These are phyloP conservation scores for Drosophila prolongata DNA, from an alignment of 2,888 invertebrate genomes.

Conservation along the genomic window DNA sequence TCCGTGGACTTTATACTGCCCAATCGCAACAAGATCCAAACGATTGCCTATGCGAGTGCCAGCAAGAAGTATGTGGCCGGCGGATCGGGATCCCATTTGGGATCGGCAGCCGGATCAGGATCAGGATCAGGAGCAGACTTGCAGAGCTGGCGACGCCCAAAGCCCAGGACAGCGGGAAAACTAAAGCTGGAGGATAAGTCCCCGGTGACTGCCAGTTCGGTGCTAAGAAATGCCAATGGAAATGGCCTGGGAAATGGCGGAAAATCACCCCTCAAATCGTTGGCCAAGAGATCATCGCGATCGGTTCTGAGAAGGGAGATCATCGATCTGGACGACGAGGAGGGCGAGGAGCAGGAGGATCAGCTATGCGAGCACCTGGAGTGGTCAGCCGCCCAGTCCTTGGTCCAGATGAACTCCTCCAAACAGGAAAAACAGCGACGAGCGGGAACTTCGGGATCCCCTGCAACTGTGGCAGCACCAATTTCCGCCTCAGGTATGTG, in stretches of 20 bases:
- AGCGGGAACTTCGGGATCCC: slow-evolving; percentile 26
- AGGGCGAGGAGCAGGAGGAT: slow-evolving; percentile 47
- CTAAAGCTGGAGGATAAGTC: slow-evolving; percentile 58
- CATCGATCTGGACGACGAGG: slow-evolving; percentile 59
- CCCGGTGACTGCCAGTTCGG: slow-evolving; percentile 31
- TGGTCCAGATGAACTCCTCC: slow-evolving; percentile 83
- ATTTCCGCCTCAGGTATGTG: slow-evolving; percentile 18
- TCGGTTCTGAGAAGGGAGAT: slow-evolving; percentile 65
- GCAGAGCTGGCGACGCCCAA: slow-evolving; percentile 71
- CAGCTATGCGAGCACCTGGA: slow-evolving; percentile 81
- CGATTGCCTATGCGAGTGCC: slow-evolving; percentile 75
- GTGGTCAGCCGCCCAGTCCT: slow-evolving; percentile 84
- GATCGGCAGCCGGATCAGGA: neutral
- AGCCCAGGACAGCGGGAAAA: slow-evolving; percentile 37
- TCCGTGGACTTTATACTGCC: slow-evolving; percentile 80
- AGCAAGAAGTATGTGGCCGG: slow-evolving; percentile 67
- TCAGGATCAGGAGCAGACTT: slow-evolving; percentile 35
- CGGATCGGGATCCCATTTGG: neutral
- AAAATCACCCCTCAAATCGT: slow-evolving; percentile 54
- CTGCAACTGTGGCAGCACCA: slow-evolving; percentile 21
- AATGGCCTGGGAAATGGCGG: slow-evolving; percentile 18
- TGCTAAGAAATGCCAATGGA: slow-evolving; percentile 69
- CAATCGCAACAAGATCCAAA: slow-evolving; percentile 77
- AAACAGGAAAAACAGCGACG: slow-evolving; percentile 80
- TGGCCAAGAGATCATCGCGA: slow-evolving; percentile 53